These are phyloP conservation scores for Melanostigma gelatinosum DNA, from an alignment of 2,113 vertebrate genomes.

Conservation along the genomic window DNA sequence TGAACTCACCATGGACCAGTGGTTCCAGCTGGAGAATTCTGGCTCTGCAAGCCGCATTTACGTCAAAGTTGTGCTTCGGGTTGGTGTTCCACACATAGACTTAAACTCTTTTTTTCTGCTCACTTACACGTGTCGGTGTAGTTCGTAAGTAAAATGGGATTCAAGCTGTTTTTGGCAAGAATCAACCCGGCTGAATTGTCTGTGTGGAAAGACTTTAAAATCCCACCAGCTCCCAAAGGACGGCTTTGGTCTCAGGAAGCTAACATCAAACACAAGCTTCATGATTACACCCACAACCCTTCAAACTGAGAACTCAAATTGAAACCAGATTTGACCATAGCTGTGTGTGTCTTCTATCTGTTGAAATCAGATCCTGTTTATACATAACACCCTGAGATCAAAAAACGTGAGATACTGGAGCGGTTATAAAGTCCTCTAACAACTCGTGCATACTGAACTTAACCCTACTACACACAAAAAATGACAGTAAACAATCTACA, in stretches of 20 bases:
- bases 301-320: background rate
- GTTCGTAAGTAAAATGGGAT: background rate
- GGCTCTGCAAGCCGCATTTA: constrained; percentile 88
- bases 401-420: background rate
- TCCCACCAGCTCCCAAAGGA: background rate
- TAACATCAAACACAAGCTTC: background rate
- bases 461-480: background rate
- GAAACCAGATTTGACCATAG: background rate
- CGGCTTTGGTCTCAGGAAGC: background rate
- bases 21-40: constrained; percentile 90
- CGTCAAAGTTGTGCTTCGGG: constrained; percentile 89
- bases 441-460: background rate
- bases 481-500: background rate
- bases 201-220: constrained; percentile 15
- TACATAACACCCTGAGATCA: background rate
- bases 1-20: constrained; percentile 89
- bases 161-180: background rate
- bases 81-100: constrained; percentile 61
- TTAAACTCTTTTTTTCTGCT: background rate
- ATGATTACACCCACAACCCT: background rate
- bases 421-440: background rate
- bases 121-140: background rate
- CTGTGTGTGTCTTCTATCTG: background rate
- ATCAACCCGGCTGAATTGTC: background rate
- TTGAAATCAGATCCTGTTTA: background rate